Conservation (phyloP, 2,797 vertebrate species). For the Rhynchotus rufescens region DNA sequence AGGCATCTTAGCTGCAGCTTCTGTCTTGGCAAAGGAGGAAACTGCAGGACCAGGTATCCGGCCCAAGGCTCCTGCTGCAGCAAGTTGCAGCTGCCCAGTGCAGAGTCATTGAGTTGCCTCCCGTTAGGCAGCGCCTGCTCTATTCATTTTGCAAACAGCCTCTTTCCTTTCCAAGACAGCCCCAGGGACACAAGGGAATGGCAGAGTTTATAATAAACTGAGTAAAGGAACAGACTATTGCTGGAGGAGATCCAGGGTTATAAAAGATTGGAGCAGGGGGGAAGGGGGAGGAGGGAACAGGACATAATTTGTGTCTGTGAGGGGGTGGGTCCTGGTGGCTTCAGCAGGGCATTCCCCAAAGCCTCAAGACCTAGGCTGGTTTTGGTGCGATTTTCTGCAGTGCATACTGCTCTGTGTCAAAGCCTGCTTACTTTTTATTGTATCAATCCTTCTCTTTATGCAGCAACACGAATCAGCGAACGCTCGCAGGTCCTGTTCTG, state of each 20-base stretch:
- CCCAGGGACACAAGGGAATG: constrained; percentile 56
- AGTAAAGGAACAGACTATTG: constrained; percentile 55
- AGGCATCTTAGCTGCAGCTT: background rate
- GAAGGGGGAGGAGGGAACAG: constrained; percentile 32
- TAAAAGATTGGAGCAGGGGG: constrained; percentile 24
- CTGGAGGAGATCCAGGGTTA: constrained; percentile 70
- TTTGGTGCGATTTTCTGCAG: constrained; percentile 45
- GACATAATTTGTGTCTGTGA: constrained; percentile 36
- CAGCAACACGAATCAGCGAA: constrained; percentile 50
- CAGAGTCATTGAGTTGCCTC: background rate
- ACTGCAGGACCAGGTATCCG: constrained; percentile 21
- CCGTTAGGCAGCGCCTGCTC: constrained; percentile 26
- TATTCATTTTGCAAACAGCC: constrained; percentile 48
- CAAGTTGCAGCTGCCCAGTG: background rate
- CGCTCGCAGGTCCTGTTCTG: constrained; percentile 49
- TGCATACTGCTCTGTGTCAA: constrained; percentile 5
- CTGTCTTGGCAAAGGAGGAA: constrained; percentile 3
- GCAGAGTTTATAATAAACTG: constrained; percentile 71
- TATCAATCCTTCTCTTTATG: constrained; percentile 62
- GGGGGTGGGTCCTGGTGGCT: constrained; percentile 14
- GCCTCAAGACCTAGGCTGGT: constrained; percentile 30
- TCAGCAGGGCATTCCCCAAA: background rate
- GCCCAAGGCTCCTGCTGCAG: constrained; percentile 46
- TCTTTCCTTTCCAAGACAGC: constrained; percentile 36
- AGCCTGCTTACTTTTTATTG: constrained; percentile 65